Base-by-base conservation (phyloP, 2,113 vertebrate genomes). In the Fulmarus glacialis region DNA sequence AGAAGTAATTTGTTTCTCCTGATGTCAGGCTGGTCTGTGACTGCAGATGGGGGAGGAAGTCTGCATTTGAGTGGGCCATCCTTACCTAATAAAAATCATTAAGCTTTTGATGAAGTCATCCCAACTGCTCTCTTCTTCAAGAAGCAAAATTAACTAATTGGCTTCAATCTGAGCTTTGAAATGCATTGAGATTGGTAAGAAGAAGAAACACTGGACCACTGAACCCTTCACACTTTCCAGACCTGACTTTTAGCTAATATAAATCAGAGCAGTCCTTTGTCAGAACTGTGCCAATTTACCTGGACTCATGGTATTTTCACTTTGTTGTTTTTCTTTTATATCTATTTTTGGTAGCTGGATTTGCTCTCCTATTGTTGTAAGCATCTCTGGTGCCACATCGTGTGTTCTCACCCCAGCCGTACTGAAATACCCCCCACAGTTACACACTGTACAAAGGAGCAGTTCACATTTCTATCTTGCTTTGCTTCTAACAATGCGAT, bases 381-480 rank as follows among this genome's bases (percentile, higher is more conserved):
- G 30, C 8, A 42, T 26, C 34, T 71, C 22, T 36, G 38, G 15
- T 62, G 55, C 16, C n/a, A 62, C 32, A n/a, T 9, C 0, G 3
- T 29, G 16, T 26, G 34, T 56, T 85, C n/a, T 36, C 23, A 14
- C 5, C 7, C 7, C 15, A 34, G 13, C 34, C n/a, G 36, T 74
- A 20, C 19, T 32, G 24, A 24, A 40, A 43, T 10, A 12, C 2
- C 12, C 10, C 32, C 34, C 7, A 3, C 0, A n/a, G n/a, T 6
- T 73, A 29, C 16, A 12, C 4, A 3, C 0, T 0, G 3, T 11
- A 12, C 5, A 2, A 36, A 43, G 27, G 10, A 43, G 43, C 0
- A 0, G 9, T 7, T 79, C 4, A 1, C 9, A 3, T 27, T 50
- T 12, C 18, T 17, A 0, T 8, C 19, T 29, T 3, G 3, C 12